These are phyloP conservation scores for Dendrocopos noguchii DNA, from an alignment of 2,113 vertebrate genomes.

Conservation along the genomic window DNA sequence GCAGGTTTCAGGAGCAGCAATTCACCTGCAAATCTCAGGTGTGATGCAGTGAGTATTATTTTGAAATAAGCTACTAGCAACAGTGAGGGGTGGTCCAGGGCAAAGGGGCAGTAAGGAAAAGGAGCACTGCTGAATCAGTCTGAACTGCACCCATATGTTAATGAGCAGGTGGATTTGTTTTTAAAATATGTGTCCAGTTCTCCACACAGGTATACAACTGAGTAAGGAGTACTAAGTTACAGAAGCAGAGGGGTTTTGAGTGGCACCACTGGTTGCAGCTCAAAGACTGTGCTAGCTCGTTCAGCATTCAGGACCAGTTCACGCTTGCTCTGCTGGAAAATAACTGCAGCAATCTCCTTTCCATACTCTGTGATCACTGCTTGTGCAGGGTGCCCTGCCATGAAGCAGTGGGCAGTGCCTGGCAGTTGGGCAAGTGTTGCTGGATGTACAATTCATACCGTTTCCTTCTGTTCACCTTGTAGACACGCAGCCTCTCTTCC, in stretches of 20 bases:
- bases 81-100: not conserved
- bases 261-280: not conserved
- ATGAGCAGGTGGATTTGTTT: not conserved
- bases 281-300: rapidly evolving
- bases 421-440: constrained; percentile 26
- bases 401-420: not conserved
- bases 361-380: not conserved
- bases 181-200: not conserved
- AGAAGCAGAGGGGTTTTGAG: not conserved
- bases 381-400: rapidly evolving
- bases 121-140: not conserved
- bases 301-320: not conserved
- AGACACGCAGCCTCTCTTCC: constrained; percentile 79
- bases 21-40: not conserved
- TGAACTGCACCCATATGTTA: not conserved
- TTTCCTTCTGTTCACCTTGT: constrained; percentile 81
- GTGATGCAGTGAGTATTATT: not conserved
- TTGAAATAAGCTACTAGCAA: not conserved
- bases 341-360: not conserved
- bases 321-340: not conserved
- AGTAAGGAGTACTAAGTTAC: not conserved
- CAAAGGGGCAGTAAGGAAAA: not conserved
- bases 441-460: constrained; percentile 76
- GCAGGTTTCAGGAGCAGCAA: not conserved
- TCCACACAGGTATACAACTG: not conserved